Evolutionary conservation across 2,797 vertebrate genomes (phyloP), one percentile per base, ranked within the genome.

Genomic region (Neosilurus hyrtlii): DNA sequence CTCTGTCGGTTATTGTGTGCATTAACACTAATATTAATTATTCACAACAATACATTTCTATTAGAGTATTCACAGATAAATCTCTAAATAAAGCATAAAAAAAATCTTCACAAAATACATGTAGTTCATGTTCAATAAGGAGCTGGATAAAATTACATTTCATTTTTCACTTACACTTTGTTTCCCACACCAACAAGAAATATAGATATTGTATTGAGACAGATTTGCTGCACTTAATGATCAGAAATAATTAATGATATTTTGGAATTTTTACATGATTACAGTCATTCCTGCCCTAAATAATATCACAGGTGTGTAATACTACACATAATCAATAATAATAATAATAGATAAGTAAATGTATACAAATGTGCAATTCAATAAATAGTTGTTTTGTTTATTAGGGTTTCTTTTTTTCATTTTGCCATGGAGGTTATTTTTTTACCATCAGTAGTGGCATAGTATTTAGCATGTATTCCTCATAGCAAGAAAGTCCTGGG

Each of bases 1-100:
- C 83, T 85, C 86, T 86, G 83, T 86, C 79, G 79, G 81, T 82
- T 79, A 83, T 12, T 82, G 59, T 68, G 8, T 66, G 24, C 3
- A 0, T 14, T 10, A n/a, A n/a, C n/a, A n/a, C n/a, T n/a, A n/a
- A n/a, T n/a, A n/a, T n/a, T n/a, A 22, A 4, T 15, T 9, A 14
- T 22, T 12, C 1, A 8, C 9, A 30, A 43, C 35, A 49, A 76
- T 76, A 43, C 61, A 62, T 43, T 57, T 43, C 18, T 10, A 59
- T 30, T 26, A 18, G 3, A 54, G 3, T 54, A 56, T 30, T 72
- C n/a, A 71, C 22, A 52, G 49, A n/a, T 2, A 9, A 22, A 22
- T 51, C 43, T 72, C 12, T 24, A 73, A 3, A 18, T 4, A 72
- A 7, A 54, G 3, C 24, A 72, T 24, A 18, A 59, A 52, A 16